phyloP scores from a whole-genome alignment of 2,888 invertebrate genomes.

The Phragmatobia fuliginosa region DNA sequence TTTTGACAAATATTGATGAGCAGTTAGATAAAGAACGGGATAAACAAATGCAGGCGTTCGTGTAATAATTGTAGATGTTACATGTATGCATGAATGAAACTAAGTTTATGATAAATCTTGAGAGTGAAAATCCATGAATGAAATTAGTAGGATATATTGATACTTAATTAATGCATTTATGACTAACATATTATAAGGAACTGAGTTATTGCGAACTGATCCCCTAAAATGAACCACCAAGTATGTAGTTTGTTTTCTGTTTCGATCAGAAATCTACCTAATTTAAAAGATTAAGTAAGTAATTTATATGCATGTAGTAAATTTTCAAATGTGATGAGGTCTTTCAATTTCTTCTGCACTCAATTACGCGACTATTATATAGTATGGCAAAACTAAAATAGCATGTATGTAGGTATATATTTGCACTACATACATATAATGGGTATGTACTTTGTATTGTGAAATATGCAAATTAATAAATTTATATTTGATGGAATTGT shows the following conservation, averaged over 20 bases:
- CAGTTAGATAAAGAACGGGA: neutral
- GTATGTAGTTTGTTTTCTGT: too few relatives aligned
- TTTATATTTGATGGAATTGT: neutral
- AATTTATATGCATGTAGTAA: too few relatives aligned
- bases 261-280: too few relatives aligned
- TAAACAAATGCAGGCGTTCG: neutral
- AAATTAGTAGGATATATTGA: neutral
- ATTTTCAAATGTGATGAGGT: too few relatives aligned
- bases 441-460: too few relatives aligned
- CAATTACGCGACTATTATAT: too few relatives aligned
- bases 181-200: neutral
- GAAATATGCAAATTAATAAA: neutral
- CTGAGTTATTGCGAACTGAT: neutral
- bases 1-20: constrained; percentile 8
- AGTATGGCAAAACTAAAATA: too few relatives aligned
- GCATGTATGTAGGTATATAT: too few relatives aligned
- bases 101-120: neutral
- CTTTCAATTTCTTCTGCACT: too few relatives aligned
- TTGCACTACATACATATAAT: too few relatives aligned
- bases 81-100: neutral
- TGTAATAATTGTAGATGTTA: neutral
- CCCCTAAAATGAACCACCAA: neutral
- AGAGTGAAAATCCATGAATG: neutral
- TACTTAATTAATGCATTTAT: neutral
- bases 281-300: too few relatives aligned